Conservation (phyloP, 1,140 invertebrate genomes). For the Atta cephalotes region DNA sequence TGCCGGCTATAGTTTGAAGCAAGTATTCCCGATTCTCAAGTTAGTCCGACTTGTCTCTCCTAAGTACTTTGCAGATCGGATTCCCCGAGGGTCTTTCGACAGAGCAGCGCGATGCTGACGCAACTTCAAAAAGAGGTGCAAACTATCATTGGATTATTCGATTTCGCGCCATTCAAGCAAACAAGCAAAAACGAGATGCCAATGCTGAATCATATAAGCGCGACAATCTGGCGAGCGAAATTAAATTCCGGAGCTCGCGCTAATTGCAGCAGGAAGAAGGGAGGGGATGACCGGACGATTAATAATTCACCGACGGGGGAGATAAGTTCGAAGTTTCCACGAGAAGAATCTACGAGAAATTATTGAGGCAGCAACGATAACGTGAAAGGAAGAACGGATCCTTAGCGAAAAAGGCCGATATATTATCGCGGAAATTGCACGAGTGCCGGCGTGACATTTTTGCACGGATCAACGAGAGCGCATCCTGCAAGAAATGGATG, state of each 20-base stretch:
- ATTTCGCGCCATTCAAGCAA: constrained; percentile 29
- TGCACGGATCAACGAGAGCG: constrained; percentile 45
- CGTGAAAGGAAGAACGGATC: constrained; percentile 3
- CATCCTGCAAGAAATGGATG: constrained; percentile 46
- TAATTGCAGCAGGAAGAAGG: constrained; percentile 49
- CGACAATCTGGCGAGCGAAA: constrained; percentile 52
- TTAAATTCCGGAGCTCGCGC: constrained; percentile 68
- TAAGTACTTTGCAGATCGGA: constrained; percentile 52
- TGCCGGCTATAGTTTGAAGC: neutral
- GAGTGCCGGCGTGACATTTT: constrained; percentile 36
- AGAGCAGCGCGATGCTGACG: constrained; percentile 26
- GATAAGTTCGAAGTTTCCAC: constrained; percentile 59
- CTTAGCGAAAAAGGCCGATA: constrained; percentile 38
- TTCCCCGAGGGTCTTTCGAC: constrained; percentile 40
- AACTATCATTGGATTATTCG: constrained; percentile 67
- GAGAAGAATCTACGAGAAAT: constrained; percentile 61
- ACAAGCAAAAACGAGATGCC: constrained; percentile 45
- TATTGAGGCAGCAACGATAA: constrained; percentile 42
- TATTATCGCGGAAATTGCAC: constrained; percentile 57
- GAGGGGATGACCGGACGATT: constrained; percentile 53
- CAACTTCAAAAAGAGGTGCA: constrained; percentile 68
- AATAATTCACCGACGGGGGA: constrained; percentile 64
- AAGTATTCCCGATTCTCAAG: neutral
- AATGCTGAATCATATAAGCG: constrained; percentile 46
- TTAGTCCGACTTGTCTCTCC: constrained; percentile 24